Percentiles rank a stretch among this genome's conserved stretches.
Evolutionary conservation across 1,140 invertebrate species (phyloP).

Genomic region (Chrysoperla carnea): DNA sequence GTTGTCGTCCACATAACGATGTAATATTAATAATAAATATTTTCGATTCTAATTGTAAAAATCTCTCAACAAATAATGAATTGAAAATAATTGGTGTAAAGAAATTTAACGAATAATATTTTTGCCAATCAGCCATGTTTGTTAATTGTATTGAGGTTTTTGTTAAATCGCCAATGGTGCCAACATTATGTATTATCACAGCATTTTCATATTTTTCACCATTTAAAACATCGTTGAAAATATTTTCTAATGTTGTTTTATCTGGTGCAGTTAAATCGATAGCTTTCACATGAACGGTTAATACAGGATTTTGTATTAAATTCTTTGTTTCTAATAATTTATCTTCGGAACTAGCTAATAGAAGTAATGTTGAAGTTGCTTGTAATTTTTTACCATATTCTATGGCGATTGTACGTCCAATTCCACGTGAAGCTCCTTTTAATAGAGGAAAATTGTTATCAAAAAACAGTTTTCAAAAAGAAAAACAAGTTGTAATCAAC

Average conservation of each 20-base stretch:
- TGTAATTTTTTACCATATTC: constrained; percentile 33
- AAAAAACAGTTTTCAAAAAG: too few species aligned
- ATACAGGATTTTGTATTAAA: constrained; percentile 27
- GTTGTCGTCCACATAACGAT: constrained; percentile 60
- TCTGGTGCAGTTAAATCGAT: constrained; percentile 36
- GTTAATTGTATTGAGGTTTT: constrained; percentile 38
- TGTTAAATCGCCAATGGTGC: constrained; percentile 58
- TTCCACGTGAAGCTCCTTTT: constrained; percentile 77
- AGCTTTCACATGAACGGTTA: constrained; percentile 30
- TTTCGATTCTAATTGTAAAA: constrained; percentile 23
- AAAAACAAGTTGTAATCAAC: too few species aligned
- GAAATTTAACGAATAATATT: constrained; percentile 65
- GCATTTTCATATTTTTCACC: constrained; percentile 28
- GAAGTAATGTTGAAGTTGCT: constrained; percentile 41
- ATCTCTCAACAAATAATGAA: constrained; percentile 44
- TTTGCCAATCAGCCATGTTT: constrained; percentile 35
- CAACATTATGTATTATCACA: constrained; percentile 81
- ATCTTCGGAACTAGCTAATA: constrained; percentile 52
- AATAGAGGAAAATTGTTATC: constrained; percentile 43
- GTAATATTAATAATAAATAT: constrained; percentile 70
- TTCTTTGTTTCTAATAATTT: constrained; percentile 43
- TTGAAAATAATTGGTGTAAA: constrained; percentile 63
- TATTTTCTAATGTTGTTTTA: constrained; percentile 25
- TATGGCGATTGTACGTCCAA: constrained; percentile 59
- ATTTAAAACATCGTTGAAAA: constrained; percentile 24